Conservation (phyloP, 2,797 vertebrate species). For the Lacerta viridis region DNA sequence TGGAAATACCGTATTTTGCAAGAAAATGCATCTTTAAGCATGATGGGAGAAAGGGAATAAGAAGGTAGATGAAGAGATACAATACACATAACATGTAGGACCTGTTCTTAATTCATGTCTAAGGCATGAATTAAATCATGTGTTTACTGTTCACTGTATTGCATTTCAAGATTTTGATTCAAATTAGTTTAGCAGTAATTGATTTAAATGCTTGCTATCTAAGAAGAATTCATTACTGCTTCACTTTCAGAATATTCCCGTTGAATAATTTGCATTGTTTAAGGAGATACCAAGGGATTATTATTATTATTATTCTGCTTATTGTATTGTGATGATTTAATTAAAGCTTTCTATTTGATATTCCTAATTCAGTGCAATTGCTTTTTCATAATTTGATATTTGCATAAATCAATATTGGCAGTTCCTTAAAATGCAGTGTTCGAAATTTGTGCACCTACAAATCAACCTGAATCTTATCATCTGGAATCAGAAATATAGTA, state of each 20-base stretch:
- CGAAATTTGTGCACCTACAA: background rate
- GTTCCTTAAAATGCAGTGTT: background rate
- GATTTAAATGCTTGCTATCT: slow-evolving; percentile 38
- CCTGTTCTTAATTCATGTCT: background rate
- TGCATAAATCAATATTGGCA: background rate
- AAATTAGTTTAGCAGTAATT: slow-evolving; percentile 44
- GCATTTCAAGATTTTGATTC: slow-evolving; percentile 29
- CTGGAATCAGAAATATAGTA: background rate
- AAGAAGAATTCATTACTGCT: slow-evolving; percentile 46
- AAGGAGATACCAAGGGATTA: background rate
- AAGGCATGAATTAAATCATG: background rate
- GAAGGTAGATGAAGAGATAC: background rate
- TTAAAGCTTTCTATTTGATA: slow-evolving; percentile 33
- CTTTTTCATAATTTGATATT: slow-evolving; percentile 18
- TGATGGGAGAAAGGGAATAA: background rate
- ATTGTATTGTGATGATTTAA: background rate
- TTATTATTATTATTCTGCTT: background rate
- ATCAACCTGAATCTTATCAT: background rate
- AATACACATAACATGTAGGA: background rate
- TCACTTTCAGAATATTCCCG: slow-evolving; percentile 33
- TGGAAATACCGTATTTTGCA: background rate
- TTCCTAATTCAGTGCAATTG: slow-evolving; percentile 44
- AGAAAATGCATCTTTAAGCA: background rate
- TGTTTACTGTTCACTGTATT: background rate
- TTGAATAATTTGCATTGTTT: slow-evolving; percentile 47